Evolutionary conservation across 2,113 vertebrate species (phyloP), one percentile per base, ranked within the genome.

Genomic region (Periophthalmus modestus): DNA sequence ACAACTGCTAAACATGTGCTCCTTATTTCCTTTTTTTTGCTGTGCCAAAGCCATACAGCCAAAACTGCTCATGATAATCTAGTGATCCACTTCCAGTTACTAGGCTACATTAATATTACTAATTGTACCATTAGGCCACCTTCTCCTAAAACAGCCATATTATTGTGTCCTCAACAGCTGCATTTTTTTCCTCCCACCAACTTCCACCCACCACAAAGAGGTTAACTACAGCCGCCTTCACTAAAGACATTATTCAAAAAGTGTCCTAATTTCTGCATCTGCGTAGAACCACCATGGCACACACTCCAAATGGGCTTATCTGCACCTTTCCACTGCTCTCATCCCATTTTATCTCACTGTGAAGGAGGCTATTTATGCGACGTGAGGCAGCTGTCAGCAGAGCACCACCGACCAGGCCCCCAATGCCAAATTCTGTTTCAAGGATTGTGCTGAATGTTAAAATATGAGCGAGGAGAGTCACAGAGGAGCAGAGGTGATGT

Each of bases 361-460:
- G 68, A 21, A 63, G 80, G 62, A 72, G 61, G 54, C 69, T 76
- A 69, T 74, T 85, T 69, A 78, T 75, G 65, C 0, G 39, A 58
- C 66, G 58, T 2, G 4, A 63, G 72, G 81, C 85, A 87, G 88
- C 85, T 89, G 90, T 89, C 88, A 75, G 77, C 78, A 73, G 72
- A 71, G 69, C 63, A 57, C 71, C 69, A 58, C 75, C 76, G 72
- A 43, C 39, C 77, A 81, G 74, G 76, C 57, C 69, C 68, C 61
- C 79, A 77, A 82, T 78, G 78, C 67, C 72, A 75, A 85, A 74
- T 59, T 66, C 78, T 85, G 83, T 89, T 89, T 87, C 80, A 72
- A 63, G 88, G 75, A 82, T 57, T 78, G 68, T 21, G 66, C 63
- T 73, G 78, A 89, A 87, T 73, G 72, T 69, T 72, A 70, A 85